Conservation (phyloP, 2,888 invertebrate genomes). For the Emesis furor region DNA sequence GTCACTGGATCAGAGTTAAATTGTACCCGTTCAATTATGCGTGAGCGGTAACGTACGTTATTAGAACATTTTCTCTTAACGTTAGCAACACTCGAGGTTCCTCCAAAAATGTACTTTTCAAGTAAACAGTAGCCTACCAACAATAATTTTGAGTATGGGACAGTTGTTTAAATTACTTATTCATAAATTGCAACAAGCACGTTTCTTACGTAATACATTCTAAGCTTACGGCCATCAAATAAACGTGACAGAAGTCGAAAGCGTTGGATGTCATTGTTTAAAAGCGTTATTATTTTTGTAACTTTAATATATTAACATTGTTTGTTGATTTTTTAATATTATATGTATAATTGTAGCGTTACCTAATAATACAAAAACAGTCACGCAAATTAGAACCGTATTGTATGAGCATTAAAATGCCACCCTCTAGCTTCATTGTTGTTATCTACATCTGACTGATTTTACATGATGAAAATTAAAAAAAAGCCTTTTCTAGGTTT, state of each 20-base stretch:
- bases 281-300: neutral
- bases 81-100: neutral
- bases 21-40: no score
- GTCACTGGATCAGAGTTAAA: no score
- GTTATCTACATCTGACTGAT: no score
- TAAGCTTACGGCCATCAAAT: neutral
- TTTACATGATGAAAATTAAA: no score
- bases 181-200: neutral
- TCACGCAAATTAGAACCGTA: conserved; percentile 6
- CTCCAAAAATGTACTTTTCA: neutral
- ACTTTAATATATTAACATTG: neutral
- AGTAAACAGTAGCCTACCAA: neutral
- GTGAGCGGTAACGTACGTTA: neutral
- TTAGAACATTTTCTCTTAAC: neutral
- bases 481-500: no score
- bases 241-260: conserved; percentile 14
- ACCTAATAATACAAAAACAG: neutral
- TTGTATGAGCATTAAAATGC: neutral
- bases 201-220: neutral
- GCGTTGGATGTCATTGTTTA: neutral
- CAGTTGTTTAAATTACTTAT: no score
- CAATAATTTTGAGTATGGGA: neutral
- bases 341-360: neutral
- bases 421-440: no score
- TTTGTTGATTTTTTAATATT: neutral